Evolutionary conservation across 2,888 invertebrate genomes (phyloP).

Genomic region (Drosophila algonquin): DNA sequence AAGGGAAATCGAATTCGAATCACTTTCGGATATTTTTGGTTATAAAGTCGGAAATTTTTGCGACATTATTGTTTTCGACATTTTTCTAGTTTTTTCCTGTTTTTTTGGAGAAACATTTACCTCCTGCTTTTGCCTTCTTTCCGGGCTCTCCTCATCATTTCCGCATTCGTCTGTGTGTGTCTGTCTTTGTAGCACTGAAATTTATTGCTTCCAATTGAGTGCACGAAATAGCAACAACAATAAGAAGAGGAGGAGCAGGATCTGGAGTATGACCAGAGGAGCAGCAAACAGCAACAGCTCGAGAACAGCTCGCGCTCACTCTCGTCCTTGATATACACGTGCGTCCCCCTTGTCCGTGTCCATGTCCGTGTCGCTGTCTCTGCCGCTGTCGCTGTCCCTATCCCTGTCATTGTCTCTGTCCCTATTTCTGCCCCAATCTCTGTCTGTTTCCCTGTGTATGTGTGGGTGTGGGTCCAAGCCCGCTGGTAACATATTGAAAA

Average conservation of each 20-base stretch:
- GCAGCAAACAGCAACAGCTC: slow-evolving; percentile 52
- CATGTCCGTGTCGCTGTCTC: slow-evolving; percentile 20
- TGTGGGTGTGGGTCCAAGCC: slow-evolving; percentile 7
- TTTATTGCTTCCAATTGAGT: slow-evolving; percentile 83
- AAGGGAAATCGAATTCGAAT: slow-evolving; percentile 83
- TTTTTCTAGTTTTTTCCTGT: slow-evolving; percentile 69
- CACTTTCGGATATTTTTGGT: slow-evolving; percentile 83
- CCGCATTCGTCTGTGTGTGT: slow-evolving; percentile 41
- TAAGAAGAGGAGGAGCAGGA: neutral
- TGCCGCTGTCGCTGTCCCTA: neutral
- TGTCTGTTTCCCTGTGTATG: neutral
- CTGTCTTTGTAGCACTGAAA: slow-evolving; percentile 73
- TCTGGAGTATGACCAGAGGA: neutral
- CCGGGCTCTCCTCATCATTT: slow-evolving; percentile 29
- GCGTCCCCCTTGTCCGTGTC: slow-evolving; percentile 55
- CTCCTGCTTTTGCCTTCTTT: slow-evolving; percentile 4
- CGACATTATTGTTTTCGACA: slow-evolving; percentile 80
- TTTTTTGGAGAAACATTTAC: slow-evolving; percentile 15
- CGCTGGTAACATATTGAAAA: slow-evolving; percentile 73
- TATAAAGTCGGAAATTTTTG: slow-evolving; percentile 81
- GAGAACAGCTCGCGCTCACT: slow-evolving; percentile 67
- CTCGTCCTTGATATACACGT: slow-evolving; percentile 75
- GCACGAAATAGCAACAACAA: slow-evolving; percentile 62
- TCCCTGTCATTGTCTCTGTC: slow-evolving; percentile 27
- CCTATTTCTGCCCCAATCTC: slow-evolving; percentile 18